Evolutionary conservation across 2,797 vertebrate species (phyloP).

Genomic region (Streptopelia turtur): DNA sequence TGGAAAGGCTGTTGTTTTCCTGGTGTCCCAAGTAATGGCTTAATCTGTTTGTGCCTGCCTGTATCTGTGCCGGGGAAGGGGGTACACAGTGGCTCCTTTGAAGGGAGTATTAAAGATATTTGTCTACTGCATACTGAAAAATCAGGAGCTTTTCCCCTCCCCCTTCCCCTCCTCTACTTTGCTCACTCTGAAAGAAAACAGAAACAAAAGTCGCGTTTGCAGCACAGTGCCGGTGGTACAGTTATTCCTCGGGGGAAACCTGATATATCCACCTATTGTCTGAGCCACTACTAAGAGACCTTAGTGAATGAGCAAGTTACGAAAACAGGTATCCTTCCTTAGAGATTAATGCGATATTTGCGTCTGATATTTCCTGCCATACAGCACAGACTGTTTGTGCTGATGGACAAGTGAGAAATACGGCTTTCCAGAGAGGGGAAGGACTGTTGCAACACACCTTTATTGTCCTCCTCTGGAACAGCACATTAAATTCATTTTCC

Average conservation of each 20-base stretch:
- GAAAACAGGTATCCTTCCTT: slow-evolving; percentile 68
- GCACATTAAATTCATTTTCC: slow-evolving; percentile 13
- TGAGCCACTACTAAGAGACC: slow-evolving; percentile 26
- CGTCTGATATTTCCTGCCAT: slow-evolving; percentile 48
- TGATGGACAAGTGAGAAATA: background rate
- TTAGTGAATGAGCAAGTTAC: slow-evolving; percentile 38
- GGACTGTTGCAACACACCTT: slow-evolving; percentile 50
- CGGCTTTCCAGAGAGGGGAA: background rate
- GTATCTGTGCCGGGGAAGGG: background rate
- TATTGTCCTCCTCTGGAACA: slow-evolving; percentile 47
- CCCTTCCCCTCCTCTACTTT: background rate
- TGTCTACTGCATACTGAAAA: background rate
- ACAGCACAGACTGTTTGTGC: slow-evolving; percentile 50
- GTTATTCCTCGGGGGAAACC: slow-evolving; percentile 45
- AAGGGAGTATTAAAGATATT: background rate
- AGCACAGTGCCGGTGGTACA: background rate
- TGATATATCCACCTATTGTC: slow-evolving; percentile 68
- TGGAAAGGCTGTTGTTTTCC: background rate
- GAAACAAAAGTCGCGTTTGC: slow-evolving; percentile 39
- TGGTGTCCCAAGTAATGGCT: background rate
- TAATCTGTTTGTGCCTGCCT: background rate
- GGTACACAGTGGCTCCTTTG: background rate
- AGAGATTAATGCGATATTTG: slow-evolving; percentile 41
- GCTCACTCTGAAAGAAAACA: slow-evolving; percentile 6
- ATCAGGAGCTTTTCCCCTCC: slow-evolving; percentile 11